A percentile compares a stretch with the other conserved stretches of the same genome.
Evolutionary conservation across 2,888 invertebrate genomes (phyloP).

Genomic region (Drosophila rellima): DNA sequence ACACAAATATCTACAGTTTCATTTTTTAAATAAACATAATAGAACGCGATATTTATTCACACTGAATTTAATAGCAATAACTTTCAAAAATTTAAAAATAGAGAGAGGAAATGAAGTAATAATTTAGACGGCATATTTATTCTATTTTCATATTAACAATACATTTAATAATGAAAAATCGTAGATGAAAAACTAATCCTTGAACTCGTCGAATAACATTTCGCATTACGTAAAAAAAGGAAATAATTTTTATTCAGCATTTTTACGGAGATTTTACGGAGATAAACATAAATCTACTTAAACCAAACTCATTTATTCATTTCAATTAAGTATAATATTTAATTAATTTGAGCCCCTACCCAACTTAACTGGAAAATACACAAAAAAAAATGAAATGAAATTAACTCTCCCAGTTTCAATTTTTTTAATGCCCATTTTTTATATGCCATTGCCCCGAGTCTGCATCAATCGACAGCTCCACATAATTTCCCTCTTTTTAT

Average conservation of each 20-base stretch:
- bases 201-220: conserved; percentile 3
- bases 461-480: conserved; percentile 1
- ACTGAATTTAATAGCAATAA: neutral
- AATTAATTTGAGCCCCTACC: conserved; percentile 25
- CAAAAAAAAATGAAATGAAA: conserved; percentile 2
- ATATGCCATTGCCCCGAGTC: neutral
- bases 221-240: neutral
- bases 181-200: neutral
- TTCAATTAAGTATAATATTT: conserved; percentile 30
- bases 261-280: conserved; percentile 12
- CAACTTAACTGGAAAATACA: neutral
- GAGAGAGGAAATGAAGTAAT: neutral
- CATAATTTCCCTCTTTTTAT: conserved; percentile 2
- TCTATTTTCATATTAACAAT: neutral
- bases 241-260: neutral
- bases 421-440: neutral
- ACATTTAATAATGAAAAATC: neutral
- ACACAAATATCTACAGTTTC: neutral
- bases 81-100: neutral
- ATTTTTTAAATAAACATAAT: neutral
- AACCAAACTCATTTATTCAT: conserved; percentile 25
- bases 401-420: neutral
- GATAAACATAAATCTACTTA: conserved; percentile 4
- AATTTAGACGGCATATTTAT: neutral
- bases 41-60: neutral